Conservation (phyloP, 2,113 vertebrate species). For the Oenanthe melanoleuca region DNA sequence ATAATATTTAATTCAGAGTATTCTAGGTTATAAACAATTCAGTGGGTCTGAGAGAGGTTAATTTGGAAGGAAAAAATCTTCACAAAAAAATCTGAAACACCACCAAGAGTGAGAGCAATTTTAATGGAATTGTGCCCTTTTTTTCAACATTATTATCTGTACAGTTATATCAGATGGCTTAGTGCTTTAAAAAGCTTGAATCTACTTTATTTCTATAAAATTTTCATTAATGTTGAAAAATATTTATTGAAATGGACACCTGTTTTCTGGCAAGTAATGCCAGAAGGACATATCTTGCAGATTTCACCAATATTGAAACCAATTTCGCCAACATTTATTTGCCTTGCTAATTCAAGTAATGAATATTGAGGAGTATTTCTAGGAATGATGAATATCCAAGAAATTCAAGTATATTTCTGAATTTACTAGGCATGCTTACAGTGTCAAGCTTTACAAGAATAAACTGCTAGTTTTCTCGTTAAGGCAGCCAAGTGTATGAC, state of each 20-base stretch:
- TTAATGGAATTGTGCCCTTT: neutral
- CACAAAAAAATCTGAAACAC: neutral
- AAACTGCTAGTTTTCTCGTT: conserved; percentile 30
- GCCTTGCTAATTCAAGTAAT: too few relatives aligned
- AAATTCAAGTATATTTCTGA: conserved; percentile 32
- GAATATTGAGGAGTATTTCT: conserved; percentile 17
- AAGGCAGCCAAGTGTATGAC: neutral
- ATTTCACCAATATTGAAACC: neutral
- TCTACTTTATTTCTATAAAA: neutral
- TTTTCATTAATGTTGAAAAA: neutral
- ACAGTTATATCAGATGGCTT: neutral
- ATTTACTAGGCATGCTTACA: conserved; percentile 44
- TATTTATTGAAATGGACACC: neutral
- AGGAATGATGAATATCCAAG: conserved; percentile 34
- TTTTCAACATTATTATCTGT: neutral
- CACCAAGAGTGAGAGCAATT: neutral
- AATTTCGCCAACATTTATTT: neutral
- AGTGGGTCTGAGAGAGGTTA: neutral
- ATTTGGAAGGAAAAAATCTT: neutral
- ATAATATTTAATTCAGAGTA: neutral
- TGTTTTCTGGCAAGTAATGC: neutral
- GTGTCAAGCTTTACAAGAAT: conserved; percentile 18
- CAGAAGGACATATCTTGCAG: neutral
- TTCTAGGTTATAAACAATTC: neutral
- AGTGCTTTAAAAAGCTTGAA: neutral